Conservation (phyloP, 2,797 vertebrate species). For the Rhadinocentrus ornatus region DNA sequence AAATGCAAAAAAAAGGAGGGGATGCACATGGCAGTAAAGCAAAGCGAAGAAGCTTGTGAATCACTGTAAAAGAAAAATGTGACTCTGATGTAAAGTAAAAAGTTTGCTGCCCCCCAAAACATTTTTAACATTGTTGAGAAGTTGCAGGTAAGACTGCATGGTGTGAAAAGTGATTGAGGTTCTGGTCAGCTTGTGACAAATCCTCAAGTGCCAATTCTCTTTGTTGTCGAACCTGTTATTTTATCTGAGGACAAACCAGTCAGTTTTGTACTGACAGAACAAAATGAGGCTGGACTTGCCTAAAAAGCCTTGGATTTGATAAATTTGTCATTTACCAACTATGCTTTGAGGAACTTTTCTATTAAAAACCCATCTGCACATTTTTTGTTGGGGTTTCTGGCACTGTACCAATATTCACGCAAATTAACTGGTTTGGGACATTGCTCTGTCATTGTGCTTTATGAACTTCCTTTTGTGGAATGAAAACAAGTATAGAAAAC, state of each 20-base stretch:
- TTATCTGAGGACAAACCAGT: conserved; percentile 7
- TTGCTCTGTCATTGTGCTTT: neutral
- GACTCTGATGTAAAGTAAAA: neutral
- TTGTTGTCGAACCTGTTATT: conserved; percentile 9
- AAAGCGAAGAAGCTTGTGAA: neutral
- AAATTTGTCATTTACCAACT: neutral
- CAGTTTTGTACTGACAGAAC: neutral
- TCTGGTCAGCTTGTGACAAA: neutral
- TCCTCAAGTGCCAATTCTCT: conserved; percentile 15
- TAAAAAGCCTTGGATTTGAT: neutral
- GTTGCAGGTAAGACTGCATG: neutral
- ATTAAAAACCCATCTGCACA: neutral
- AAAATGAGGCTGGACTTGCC: neutral
- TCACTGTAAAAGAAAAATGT: conserved; percentile 1
- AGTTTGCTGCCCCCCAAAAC: neutral
- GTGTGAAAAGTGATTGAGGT: neutral
- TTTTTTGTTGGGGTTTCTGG: neutral
- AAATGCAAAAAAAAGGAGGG: neutral
- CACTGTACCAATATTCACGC: no score
- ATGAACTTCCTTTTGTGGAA: neutral
- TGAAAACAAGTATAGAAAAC: neutral
- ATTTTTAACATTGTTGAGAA: neutral
- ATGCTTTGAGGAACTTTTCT: neutral
- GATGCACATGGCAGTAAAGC: neutral
- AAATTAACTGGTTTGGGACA: conserved; percentile 1